Conservation (phyloP, 2,797 vertebrate genomes). For the Borostomias antarcticus region DNA sequence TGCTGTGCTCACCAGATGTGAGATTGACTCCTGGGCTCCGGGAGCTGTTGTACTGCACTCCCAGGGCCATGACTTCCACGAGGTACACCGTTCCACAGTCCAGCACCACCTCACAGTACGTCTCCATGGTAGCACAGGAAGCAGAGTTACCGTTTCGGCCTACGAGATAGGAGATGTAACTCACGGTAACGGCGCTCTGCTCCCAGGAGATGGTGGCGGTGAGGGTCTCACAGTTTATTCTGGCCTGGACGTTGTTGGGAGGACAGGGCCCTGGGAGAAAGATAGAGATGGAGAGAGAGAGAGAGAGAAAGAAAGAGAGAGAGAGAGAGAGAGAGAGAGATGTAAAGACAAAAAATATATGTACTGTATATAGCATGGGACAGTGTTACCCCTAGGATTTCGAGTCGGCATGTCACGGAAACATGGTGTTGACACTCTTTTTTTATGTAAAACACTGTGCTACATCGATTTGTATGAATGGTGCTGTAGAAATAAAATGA, state of each 20-base stretch:
- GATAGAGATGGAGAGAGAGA: neutral
- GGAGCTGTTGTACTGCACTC: slow-evolving; percentile 60
- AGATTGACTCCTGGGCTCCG: slow-evolving; percentile 44
- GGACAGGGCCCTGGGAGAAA: slow-evolving; percentile 69
- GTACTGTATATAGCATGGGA: no score
- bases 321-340: neutral
- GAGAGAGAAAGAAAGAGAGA: neutral
- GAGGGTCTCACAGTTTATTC: slow-evolving; percentile 52
- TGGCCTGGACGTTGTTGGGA: slow-evolving; percentile 63
- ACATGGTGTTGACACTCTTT: no score
- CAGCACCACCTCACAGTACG: slow-evolving; percentile 56
- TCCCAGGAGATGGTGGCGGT: slow-evolving; percentile 66
- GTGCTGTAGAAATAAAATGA: no score
- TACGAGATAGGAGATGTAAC: slow-evolving; percentile 61
- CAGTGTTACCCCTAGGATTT: no score
- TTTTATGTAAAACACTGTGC: no score
- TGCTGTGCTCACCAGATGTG: no score
- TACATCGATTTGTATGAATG: no score
- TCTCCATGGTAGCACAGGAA: slow-evolving; percentile 42
- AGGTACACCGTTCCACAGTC: slow-evolving; percentile 62
- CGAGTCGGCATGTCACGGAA: no score
- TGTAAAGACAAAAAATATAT: no score
- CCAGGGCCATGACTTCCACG: slow-evolving; percentile 60
- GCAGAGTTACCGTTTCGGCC: slow-evolving; percentile 33
- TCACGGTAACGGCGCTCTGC: slow-evolving; percentile 56